Conservation (phyloP, 2,797 vertebrate species). For the Spinibarbus caldwelli region DNA sequence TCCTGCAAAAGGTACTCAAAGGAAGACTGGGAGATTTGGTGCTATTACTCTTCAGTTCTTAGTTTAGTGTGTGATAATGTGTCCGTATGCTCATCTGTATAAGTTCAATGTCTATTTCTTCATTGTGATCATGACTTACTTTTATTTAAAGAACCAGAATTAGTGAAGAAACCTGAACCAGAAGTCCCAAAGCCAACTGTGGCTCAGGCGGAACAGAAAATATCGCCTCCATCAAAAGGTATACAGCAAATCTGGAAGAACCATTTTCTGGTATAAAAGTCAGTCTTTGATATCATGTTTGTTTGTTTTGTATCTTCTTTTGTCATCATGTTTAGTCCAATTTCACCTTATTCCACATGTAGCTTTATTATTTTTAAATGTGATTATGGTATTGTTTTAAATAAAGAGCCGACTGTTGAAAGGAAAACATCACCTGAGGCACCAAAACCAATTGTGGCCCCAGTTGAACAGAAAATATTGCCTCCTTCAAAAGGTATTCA, state of each 20-base stretch:
- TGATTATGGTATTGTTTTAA: slow-evolving; percentile 60
- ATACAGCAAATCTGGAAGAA: slow-evolving; percentile 5
- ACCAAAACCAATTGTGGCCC: slow-evolving; percentile 15
- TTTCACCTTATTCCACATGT: slow-evolving; percentile 27
- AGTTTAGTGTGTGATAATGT: neutral
- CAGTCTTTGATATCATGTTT: slow-evolving; percentile 4
- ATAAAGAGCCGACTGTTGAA: slow-evolving; percentile 63
- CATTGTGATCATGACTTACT: slow-evolving; percentile 53
- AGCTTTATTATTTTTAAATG: slow-evolving; percentile 11
- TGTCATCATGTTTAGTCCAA: slow-evolving; percentile 29
- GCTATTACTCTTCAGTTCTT: slow-evolving; percentile 11
- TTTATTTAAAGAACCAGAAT: slow-evolving; percentile 69
- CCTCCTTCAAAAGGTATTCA: slow-evolving; percentile 47
- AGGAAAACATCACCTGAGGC: slow-evolving; percentile 54
- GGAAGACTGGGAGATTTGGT: neutral
- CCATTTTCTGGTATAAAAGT: neutral
- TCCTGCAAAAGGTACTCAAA: slow-evolving; percentile 31
- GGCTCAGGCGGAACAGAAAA: slow-evolving; percentile 69
- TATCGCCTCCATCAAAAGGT: slow-evolving; percentile 79
- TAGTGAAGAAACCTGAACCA: slow-evolving; percentile 62
- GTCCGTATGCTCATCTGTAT: neutral
- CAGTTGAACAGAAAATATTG: slow-evolving; percentile 27
- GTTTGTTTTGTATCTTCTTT: slow-evolving; percentile 1
- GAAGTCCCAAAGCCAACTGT: slow-evolving; percentile 50
- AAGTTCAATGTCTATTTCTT: slow-evolving; percentile 7